phyloP scores from a whole-genome alignment of 2,888 invertebrate genomes.

The Deilephila porcellus region DNA sequence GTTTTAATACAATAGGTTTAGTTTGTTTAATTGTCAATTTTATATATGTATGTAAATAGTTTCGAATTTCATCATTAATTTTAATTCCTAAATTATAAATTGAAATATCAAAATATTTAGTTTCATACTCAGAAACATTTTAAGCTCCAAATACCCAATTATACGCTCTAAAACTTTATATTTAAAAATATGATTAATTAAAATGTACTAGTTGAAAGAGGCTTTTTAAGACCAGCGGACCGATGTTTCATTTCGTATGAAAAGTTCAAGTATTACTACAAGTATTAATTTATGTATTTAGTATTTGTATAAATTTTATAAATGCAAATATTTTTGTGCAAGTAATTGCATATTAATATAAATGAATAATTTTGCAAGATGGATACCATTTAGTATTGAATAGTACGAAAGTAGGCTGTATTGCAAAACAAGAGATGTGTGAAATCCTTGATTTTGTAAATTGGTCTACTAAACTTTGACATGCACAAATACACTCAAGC shows the following conservation, averaged over 20 bases:
- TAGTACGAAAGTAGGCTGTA: background rate
- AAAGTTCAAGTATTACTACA: background rate
- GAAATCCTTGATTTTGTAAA: too few relatives aligned
- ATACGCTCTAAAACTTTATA: background rate
- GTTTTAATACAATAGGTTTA: too few relatives aligned
- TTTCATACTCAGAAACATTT: background rate
- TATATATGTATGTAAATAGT: too few relatives aligned
- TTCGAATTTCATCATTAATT: too few relatives aligned
- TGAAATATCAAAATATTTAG: background rate
- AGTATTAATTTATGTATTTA: background rate
- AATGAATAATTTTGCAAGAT: background rate
- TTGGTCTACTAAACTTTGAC: too few relatives aligned
- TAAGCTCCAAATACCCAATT: background rate
- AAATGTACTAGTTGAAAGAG: background rate
- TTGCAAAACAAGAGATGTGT: background rate
- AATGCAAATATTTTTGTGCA: background rate
- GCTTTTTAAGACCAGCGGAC: background rate
- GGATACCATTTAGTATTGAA: background rate
- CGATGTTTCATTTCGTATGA: background rate
- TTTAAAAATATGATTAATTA: background rate
- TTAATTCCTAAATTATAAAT: too few relatives aligned
- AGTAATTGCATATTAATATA: slow-evolving; percentile 4
- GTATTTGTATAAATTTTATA: background rate
- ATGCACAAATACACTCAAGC: too few relatives aligned
- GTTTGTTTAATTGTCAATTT: too few relatives aligned